phyloP scores from a whole-genome alignment of 1,140 invertebrate genomes.

The Notospermus geniculatus region DNA sequence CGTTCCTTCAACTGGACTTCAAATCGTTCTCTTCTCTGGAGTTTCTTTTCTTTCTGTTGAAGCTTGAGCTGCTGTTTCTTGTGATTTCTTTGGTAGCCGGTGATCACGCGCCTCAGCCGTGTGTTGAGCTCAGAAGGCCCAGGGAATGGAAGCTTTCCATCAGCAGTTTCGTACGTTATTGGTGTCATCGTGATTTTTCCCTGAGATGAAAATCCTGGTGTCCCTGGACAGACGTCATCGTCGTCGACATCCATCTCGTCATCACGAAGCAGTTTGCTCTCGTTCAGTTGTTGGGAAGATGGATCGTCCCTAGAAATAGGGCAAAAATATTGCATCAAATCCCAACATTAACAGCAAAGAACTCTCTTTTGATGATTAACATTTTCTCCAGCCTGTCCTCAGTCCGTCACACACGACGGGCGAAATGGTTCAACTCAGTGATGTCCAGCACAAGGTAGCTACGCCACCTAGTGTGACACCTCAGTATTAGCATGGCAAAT shows the following conservation, averaged over 20 bases:
- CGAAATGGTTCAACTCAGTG: constrained; percentile 30
- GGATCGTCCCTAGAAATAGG: too few species aligned
- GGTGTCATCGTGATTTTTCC: constrained; percentile 4
- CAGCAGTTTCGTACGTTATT: constrained; percentile 5
- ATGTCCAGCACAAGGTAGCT: constrained; percentile 27
- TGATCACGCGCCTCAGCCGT: constrained; percentile 88
- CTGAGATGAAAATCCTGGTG: neutral
- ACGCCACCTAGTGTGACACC: constrained; percentile 22
- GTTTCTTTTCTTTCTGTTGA: constrained; percentile 82
- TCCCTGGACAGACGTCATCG: too few species aligned
- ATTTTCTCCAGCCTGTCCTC: too few species aligned
- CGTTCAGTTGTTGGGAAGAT: too few species aligned
- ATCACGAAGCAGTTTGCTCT: neutral
- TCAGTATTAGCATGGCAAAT: constrained; percentile 53
- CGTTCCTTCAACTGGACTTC: constrained; percentile 79
- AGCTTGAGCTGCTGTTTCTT: constrained; percentile 86
- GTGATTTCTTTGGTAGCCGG: constrained; percentile 91
- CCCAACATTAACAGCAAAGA: too few species aligned
- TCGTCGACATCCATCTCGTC: constrained; percentile 7
- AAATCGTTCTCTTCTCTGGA: constrained; percentile 87
- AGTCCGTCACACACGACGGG: too few species aligned
- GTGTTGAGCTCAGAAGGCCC: constrained; percentile 92
- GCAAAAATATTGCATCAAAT: too few species aligned
- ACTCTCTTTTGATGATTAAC: too few species aligned
- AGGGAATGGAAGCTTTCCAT: constrained; percentile 69